Evolutionary conservation across 2,113 vertebrate genomes (phyloP).

Genomic region (Nothobranchius kuhntae): DNA sequence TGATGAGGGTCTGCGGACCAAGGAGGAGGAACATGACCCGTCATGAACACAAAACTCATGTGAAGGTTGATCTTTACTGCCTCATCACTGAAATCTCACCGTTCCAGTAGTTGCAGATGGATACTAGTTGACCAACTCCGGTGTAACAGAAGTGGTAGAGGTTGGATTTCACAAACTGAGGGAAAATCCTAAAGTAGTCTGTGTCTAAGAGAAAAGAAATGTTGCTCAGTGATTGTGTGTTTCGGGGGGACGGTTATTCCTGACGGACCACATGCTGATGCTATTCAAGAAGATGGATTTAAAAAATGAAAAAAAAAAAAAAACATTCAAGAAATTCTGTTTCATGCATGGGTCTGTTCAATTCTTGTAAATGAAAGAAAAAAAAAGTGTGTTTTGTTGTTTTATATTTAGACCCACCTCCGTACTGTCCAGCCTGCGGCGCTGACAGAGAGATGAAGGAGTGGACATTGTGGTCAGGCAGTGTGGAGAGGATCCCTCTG

Average conservation of each 20-base stretch:
- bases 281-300: too few relatives aligned
- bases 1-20: slow-evolving; percentile 86
- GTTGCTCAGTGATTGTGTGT: too few relatives aligned
- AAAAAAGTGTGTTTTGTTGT: neutral
- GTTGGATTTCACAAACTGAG: slow-evolving; percentile 85
- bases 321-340: too few relatives aligned
- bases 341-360: too few relatives aligned
- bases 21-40: too few relatives aligned
- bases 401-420: slow-evolving; percentile 75
- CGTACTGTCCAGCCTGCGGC: slow-evolving; percentile 89
- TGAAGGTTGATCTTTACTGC: too few relatives aligned
- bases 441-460: slow-evolving; percentile 90
- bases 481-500: slow-evolving; percentile 86
- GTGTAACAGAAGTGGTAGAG: slow-evolving; percentile 88
- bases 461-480: slow-evolving; percentile 87
- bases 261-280: too few relatives aligned
- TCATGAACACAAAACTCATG: too few relatives aligned
- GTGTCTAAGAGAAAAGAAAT: slow-evolving; percentile 69
- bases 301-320: too few relatives aligned
- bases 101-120: slow-evolving; percentile 95
- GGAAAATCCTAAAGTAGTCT: slow-evolving; percentile 86
- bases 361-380: too few relatives aligned
- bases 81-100: slow-evolving; percentile 73
- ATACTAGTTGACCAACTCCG: slow-evolving; percentile 77
- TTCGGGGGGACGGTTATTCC: too few relatives aligned